phyloP scores from a whole-genome alignment of 2,888 invertebrate genomes.

The Amaurobius ferox region DNA sequence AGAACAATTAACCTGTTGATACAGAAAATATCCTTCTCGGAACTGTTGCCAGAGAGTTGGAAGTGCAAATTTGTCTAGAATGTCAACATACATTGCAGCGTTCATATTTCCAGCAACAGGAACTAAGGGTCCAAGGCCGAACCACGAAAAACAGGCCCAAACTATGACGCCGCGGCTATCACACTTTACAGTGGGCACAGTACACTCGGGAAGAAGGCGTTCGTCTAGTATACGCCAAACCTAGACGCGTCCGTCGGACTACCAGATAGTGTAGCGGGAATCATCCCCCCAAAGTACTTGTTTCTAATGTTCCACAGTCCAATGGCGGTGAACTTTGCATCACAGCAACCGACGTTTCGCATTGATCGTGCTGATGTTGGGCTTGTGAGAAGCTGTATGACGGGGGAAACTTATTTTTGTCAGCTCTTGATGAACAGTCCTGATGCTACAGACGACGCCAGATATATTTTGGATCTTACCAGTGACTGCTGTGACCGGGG shows the following conservation, averaged over 20 bases:
- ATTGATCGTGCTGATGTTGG: background rate
- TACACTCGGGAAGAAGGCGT: background rate
- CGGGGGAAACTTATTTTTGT: background rate
- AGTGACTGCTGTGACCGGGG: too few relatives aligned
- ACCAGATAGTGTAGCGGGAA: too few relatives aligned
- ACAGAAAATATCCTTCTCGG: too few relatives aligned
- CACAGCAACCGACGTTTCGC: background rate
- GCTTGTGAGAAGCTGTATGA: slow-evolving; percentile 4
- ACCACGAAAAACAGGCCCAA: slow-evolving; percentile 16
- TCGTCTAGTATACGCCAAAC: background rate
- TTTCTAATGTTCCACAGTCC: too few relatives aligned
- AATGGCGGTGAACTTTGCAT: background rate
- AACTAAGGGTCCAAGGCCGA: slow-evolving; percentile 5
- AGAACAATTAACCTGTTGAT: too few relatives aligned
- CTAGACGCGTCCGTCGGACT: background rate
- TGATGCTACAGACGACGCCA: background rate
- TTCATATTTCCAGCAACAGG: slow-evolving; percentile 23
- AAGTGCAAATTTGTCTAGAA: background rate
- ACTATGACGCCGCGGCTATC: slow-evolving; percentile 15
- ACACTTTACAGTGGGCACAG: background rate
- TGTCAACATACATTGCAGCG: slow-evolving; percentile 14
- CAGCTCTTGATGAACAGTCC: background rate
- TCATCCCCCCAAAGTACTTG: too few relatives aligned
- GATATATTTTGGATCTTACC: background rate
- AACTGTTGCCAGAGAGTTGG: background rate